These are phyloP conservation scores for Catharus minimus DNA, from an alignment of 2,113 vertebrate genomes.

Conservation along the genomic window DNA sequence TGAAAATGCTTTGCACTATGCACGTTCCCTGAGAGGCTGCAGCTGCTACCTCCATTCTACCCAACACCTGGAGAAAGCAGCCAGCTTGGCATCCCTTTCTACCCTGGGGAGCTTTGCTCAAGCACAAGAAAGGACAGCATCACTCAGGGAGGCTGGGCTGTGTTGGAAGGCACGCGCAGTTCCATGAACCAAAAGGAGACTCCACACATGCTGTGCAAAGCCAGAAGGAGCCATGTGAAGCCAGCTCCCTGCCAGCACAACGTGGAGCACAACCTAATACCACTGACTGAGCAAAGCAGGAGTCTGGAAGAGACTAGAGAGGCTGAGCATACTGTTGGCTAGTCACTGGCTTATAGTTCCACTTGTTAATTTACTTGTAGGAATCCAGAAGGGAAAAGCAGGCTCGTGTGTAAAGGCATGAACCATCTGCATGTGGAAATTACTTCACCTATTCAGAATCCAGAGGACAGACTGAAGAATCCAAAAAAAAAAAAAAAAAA, in stretches of 20 bases:
- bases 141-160: fast-evolving
- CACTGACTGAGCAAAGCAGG: neutral
- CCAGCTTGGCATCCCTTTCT: neutral
- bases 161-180: neutral
- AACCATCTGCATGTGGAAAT: conserved; percentile 45
- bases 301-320: neutral
- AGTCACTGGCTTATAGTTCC: neutral
- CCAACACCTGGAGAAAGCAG: neutral
- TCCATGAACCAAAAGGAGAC: neutral
- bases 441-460: conserved; percentile 21
- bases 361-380: neutral
- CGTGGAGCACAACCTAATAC: neutral
- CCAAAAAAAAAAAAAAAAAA: neutral
- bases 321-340: neutral
- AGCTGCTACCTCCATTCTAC: neutral
- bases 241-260: neutral
- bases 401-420: neutral
- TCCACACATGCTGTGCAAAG: neutral
- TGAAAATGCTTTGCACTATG: neutral
- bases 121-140: neutral
- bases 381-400: conserved; percentile 19
- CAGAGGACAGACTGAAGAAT: neutral
- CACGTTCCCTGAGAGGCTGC: fast-evolving
- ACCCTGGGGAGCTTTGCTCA: neutral
- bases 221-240: neutral